Percentiles rank a stretch among this genome's conserved stretches.
These are phyloP conservation scores for Drosophila ambigua DNA, from an alignment of 1,140 invertebrate genomes.

Conservation along the genomic window DNA sequence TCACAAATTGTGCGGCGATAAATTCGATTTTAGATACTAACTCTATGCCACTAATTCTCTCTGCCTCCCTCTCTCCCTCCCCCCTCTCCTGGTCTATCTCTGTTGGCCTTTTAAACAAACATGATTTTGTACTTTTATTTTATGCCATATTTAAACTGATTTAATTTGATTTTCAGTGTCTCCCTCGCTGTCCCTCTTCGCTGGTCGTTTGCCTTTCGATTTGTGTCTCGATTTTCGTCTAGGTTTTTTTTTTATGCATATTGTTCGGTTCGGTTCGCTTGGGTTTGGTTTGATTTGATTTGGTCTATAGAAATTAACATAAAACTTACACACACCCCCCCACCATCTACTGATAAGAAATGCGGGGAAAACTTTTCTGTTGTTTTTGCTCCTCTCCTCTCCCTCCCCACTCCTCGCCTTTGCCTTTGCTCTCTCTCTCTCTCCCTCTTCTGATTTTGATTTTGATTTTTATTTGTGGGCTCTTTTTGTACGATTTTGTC, in stretches of 20 bases:
- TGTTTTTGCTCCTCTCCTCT: neutral
- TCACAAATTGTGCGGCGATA: constrained; percentile 65
- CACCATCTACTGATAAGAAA: constrained; percentile 1
- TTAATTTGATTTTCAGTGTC: constrained; percentile 49
- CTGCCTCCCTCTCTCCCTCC: too few relatives aligned
- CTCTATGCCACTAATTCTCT: constrained; percentile 2
- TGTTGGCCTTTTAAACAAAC: constrained; percentile 64
- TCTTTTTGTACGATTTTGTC: constrained; percentile 65
- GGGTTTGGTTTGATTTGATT: neutral
- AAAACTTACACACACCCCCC: constrained; percentile 19
- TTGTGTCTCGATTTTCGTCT: constrained; percentile 3
- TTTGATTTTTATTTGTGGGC: constrained; percentile 22
- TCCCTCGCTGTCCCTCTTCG: constrained; percentile 24
- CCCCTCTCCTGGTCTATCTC: neutral
- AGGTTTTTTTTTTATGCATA: constrained; percentile 41
- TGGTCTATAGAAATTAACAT: constrained; percentile 35
- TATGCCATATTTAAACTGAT: constrained; percentile 73
- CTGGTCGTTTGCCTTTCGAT: constrained; percentile 26
- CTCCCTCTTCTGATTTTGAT: neutral
- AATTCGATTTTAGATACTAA: constrained; percentile 42
- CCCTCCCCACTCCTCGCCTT: too few relatives aligned
- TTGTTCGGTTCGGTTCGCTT: neutral
- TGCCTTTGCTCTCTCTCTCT: too few relatives aligned
- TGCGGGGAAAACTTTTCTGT: constrained; percentile 26
- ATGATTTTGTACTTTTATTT: constrained; percentile 76